Conservation (phyloP, 2,888 invertebrate species). For the Danaus chrysippus region DNA sequence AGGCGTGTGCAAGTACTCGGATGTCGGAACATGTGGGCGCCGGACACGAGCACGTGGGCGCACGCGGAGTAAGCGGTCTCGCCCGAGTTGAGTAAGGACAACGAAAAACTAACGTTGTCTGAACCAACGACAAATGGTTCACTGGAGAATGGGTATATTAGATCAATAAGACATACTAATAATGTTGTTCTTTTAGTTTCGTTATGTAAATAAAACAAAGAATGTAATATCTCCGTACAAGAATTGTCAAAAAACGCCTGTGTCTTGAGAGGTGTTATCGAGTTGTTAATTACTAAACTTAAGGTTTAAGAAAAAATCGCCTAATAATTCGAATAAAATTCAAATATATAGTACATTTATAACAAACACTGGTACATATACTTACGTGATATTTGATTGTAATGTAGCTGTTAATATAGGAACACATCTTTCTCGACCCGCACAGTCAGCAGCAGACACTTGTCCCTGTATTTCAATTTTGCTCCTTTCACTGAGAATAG, state of each 20-base stretch:
- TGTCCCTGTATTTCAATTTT: conserved; percentile 2
- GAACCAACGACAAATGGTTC: conserved; percentile 45
- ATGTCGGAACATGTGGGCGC: conserved; percentile 28
- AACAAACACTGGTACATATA: background rate
- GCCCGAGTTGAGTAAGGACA: conserved; percentile 41
- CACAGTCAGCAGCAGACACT: background rate
- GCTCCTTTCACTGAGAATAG: conserved; percentile 17
- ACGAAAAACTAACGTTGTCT: conserved; percentile 27
- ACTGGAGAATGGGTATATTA: conserved; percentile 7
- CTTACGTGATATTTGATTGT: background rate
- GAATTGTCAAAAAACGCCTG: no score
- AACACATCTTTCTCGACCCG: background rate
- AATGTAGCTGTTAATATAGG: background rate
- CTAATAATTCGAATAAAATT: no score
- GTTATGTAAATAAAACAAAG: background rate
- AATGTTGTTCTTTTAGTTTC: background rate
- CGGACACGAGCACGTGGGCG: conserved; percentile 34
- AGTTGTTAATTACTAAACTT: no score
- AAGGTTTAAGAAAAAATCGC: no score
- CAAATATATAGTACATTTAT: no score
- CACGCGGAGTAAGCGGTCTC: conserved; percentile 51
- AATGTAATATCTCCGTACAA: no score
- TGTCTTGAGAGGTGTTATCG: no score
- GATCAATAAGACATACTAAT: background rate
- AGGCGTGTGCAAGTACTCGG: conserved; percentile 29